Evolutionary conservation across 2,888 invertebrate species (phyloP).

Genomic region (Rotaria magnacalcarata): DNA sequence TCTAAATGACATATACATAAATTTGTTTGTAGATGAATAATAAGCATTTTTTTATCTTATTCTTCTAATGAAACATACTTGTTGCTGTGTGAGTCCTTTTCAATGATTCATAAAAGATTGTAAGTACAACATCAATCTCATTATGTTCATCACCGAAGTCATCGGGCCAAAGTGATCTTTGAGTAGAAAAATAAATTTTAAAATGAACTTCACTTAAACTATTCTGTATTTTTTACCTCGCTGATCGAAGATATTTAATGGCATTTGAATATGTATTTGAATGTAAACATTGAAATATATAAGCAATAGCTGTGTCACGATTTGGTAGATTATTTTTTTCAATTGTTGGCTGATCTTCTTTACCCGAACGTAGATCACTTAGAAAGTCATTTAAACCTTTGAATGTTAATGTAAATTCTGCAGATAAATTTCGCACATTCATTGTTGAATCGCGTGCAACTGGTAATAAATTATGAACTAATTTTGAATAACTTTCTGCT

Average conservation of each 20-base stretch:
- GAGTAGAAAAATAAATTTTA: neutral
- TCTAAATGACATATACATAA: neutral
- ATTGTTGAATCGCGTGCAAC: neutral
- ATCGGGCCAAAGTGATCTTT: slow-evolving; percentile 2
- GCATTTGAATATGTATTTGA: slow-evolving; percentile 12
- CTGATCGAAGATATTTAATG: slow-evolving; percentile 11
- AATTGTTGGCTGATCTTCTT: slow-evolving; percentile 16
- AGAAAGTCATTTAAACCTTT: slow-evolving; percentile 11
- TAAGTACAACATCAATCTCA: neutral
- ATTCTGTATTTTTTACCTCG: neutral
- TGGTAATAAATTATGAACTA: neutral
- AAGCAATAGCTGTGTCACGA: neutral
- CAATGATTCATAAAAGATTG: neutral
- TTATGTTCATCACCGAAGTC: slow-evolving; percentile 9
- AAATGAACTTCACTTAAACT: neutral
- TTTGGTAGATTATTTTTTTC: slow-evolving; percentile 1
- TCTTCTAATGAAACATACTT: neutral
- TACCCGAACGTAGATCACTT: neutral
- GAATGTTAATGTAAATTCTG: neutral
- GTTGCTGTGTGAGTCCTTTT: neutral
- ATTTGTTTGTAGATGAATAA: neutral
- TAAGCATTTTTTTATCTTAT: neutral
- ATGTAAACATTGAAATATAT: slow-evolving; percentile 4
- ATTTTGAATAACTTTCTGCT: slow-evolving; percentile 12
- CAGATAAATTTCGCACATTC: neutral